phyloP scores from a whole-genome alignment of 2,797 vertebrate genomes.

The Vultur gryphus region DNA sequence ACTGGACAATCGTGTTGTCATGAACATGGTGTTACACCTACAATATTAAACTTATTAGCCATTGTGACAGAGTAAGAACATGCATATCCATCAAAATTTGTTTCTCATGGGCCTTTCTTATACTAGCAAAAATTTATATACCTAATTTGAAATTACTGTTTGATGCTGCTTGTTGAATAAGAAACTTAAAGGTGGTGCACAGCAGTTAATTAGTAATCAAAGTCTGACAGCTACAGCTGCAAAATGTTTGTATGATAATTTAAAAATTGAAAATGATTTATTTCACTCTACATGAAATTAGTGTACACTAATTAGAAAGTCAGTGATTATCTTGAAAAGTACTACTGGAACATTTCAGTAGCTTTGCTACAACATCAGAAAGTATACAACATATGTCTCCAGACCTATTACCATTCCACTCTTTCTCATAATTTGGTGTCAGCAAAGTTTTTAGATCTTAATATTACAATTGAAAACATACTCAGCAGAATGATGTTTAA shows the following conservation, averaged over 20 bases:
- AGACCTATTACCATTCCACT: neutral
- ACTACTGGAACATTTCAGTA: neutral
- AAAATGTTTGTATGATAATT: conserved; percentile 68
- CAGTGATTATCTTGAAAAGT: conserved; percentile 34
- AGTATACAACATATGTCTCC: neutral
- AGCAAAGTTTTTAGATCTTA: neutral
- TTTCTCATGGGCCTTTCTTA: neutral
- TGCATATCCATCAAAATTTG: neutral
- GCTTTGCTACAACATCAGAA: neutral
- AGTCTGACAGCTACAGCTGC: conserved; percentile 61
- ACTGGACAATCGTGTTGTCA: neutral
- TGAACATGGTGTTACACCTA: neutral
- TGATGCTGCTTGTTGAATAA: conserved; percentile 13
- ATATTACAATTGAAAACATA: neutral
- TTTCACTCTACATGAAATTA: conserved; percentile 59
- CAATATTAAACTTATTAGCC: neutral
- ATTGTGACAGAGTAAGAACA: neutral
- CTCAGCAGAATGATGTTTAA: neutral
- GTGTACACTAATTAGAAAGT: conserved; percentile 49
- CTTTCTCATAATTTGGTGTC: neutral
- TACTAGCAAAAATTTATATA: neutral
- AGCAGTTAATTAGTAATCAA: conserved; percentile 66
- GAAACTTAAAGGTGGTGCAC: conserved; percentile 35
- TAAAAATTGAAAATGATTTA: conserved; percentile 64
- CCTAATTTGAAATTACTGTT: conserved; percentile 34